Evolutionary conservation across 2,113 vertebrate species (phyloP).

Genomic region (Cavia aperea): DNA sequence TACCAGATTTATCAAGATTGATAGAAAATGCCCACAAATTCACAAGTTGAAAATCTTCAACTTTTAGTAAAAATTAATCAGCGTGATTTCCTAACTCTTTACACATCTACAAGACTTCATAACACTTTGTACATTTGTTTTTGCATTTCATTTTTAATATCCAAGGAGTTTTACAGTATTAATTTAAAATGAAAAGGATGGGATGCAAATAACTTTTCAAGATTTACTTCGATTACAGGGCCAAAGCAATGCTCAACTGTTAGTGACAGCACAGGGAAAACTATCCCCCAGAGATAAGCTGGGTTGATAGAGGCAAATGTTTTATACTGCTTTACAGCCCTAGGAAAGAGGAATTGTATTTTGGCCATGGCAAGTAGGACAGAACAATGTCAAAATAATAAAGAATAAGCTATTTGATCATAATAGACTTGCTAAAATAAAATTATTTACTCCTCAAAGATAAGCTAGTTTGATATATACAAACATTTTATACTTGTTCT

Average conservation of each 20-base stretch:
- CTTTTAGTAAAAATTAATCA: constrained; percentile 38
- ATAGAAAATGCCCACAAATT: constrained; percentile 33
- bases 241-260: neutral
- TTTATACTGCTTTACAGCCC: constrained; percentile 38
- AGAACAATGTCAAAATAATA: neutral
- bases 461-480: constrained; percentile 18
- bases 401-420: neutral
- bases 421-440: neutral
- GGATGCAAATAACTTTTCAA: neutral
- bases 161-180: constrained; percentile 11
- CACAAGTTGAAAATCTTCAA: neutral
- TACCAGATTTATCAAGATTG: neutral
- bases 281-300: neutral
- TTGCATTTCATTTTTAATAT: constrained; percentile 38
- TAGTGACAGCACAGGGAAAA: constrained; percentile 7
- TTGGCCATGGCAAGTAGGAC: constrained; percentile 20
- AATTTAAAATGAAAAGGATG: constrained; percentile 49
- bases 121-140: constrained; percentile 9
- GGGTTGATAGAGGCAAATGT: constrained; percentile 16
- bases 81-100: neutral
- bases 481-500: constrained; percentile 30
- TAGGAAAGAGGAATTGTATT: constrained; percentile 36
- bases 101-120: neutral
- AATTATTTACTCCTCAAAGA: neutral
- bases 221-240: neutral